phyloP scores from a whole-genome alignment of 1,140 invertebrate species.

The Drosophila virilis region DNA sequence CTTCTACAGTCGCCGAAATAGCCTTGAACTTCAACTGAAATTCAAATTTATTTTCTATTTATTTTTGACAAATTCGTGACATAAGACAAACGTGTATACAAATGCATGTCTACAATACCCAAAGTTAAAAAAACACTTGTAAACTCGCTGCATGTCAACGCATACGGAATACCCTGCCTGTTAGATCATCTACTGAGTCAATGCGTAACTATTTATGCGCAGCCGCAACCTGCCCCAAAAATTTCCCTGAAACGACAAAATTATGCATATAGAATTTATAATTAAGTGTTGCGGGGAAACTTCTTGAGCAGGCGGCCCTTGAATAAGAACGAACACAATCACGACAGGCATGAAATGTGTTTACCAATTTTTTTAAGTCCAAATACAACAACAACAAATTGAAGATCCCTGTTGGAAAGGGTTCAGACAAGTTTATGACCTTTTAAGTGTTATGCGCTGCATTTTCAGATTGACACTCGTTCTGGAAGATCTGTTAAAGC shows the following conservation, averaged over 20 bases:
- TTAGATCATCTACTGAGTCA: constrained; percentile 26
- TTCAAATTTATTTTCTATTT: background rate
- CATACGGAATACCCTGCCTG: constrained; percentile 44
- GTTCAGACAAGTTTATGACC: constrained; percentile 63
- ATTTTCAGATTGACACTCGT: constrained; percentile 63
- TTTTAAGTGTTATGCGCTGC: constrained; percentile 66
- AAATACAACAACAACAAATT: constrained; percentile 9
- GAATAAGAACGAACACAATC: constrained; percentile 11
- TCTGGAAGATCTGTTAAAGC: background rate
- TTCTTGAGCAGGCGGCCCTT: constrained; percentile 22
- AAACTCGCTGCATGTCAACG: constrained; percentile 51
- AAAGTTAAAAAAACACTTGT: constrained; percentile 39
- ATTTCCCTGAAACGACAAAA: constrained; percentile 62
- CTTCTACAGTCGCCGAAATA: background rate
- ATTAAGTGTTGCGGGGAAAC: constrained; percentile 52
- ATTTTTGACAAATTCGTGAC: constrained; percentile 33
- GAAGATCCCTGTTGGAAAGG: constrained; percentile 29
- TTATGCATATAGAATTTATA: constrained; percentile 74
- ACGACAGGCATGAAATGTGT: constrained; percentile 61
- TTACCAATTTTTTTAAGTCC: constrained; percentile 65
- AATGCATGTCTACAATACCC: background rate
- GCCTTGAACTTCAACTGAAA: constrained; percentile 20
- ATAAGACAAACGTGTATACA: constrained; percentile 18
- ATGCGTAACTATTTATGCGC: constrained; percentile 50
- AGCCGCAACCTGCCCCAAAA: constrained; percentile 77